These are phyloP conservation scores for Ammodytes dubius DNA, from an alignment of 2,113 vertebrate species.

Conservation along the genomic window DNA sequence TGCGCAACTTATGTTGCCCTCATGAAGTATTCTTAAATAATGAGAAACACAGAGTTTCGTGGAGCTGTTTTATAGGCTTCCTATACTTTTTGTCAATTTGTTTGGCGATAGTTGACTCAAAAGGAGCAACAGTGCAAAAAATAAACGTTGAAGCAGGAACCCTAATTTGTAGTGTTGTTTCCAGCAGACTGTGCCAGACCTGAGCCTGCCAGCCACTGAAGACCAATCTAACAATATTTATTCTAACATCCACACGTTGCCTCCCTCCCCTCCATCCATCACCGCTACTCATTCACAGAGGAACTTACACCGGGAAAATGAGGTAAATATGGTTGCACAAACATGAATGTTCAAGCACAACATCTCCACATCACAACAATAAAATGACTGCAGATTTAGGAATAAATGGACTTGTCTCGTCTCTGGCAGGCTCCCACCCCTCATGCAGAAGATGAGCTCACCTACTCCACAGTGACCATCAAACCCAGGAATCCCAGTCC, in stretches of 20 bases:
- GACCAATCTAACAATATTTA: slow-evolving; percentile 35
- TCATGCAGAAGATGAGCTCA: slow-evolving; percentile 33
- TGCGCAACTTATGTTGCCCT: no score
- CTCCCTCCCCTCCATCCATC: background rate
- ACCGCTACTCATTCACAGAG: background rate
- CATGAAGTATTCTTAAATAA: no score
- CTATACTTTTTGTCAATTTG: no score
- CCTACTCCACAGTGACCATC: slow-evolving; percentile 64
- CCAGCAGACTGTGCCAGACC: background rate
- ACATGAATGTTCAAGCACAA: background rate
- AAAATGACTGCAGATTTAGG: background rate
- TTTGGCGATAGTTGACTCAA: no score
- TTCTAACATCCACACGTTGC: slow-evolving; percentile 28
- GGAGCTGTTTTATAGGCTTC: no score
- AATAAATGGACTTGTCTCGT: background rate
- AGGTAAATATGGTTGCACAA: slow-evolving; percentile 21
- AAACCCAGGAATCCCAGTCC: slow-evolving; percentile 20
- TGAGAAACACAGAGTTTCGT: no score
- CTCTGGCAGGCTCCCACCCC: slow-evolving; percentile 26
- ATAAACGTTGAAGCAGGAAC: background rate
- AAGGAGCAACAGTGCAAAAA: background rate
- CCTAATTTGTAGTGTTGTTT: background rate
- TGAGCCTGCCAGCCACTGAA: background rate
- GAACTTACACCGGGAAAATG: background rate
- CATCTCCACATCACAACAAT: background rate